Base-by-base conservation (phyloP, 2,797 vertebrate species). In the Mormyrus proboscirostris region DNA sequence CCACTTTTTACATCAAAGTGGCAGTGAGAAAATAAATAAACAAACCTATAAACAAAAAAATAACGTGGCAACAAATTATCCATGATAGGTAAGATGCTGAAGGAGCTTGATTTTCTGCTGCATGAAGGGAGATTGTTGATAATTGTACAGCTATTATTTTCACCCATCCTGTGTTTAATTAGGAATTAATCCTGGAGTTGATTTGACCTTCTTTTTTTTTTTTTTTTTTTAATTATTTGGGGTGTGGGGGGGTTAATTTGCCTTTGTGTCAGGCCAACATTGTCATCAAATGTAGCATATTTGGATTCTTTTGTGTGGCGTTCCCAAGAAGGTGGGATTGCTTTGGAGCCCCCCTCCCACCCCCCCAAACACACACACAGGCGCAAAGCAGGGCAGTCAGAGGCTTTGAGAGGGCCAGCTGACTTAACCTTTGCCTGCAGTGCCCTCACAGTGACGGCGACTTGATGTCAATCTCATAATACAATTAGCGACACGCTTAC, bases 361-460 rank as follows among this genome's bases (percentile, higher is more conserved):
- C 79, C 53, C 91, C 85, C 88, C 88, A 5, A 5, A 55, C 89
- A 84, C 89, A 91, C 85, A 92, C 92, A 93, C 91, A 53, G 89
- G 19, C 89, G 92, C 92, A 92, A 91, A 94, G 96, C 96, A 95
- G 95, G 95, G 95, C 95, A 94, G 94, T 96, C 96, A 95, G 95
- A 94, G 97, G 95, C 96, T 96, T 95, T 96, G 96, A 96, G 95
- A 96, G 96, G 96, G 95, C 96, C 94, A 95, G 97, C 97, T 97
- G 98, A 96, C 95, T 98, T 98, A 98, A 98, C 98, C 98, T 98
- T 97, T 97, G 97, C 97, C 95, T 96, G 94, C 93, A 95, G 93
- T 93, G 95, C 95, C 95, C 96, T 95, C 96, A 96, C 96, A 95
- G 96, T 95, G 96, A 96, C 95, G 95, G 96, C 96, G 95, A 92